Evolutionary conservation across 2,888 invertebrate genomes (phyloP).

Genomic region (Cantharis flavilabris): DNA sequence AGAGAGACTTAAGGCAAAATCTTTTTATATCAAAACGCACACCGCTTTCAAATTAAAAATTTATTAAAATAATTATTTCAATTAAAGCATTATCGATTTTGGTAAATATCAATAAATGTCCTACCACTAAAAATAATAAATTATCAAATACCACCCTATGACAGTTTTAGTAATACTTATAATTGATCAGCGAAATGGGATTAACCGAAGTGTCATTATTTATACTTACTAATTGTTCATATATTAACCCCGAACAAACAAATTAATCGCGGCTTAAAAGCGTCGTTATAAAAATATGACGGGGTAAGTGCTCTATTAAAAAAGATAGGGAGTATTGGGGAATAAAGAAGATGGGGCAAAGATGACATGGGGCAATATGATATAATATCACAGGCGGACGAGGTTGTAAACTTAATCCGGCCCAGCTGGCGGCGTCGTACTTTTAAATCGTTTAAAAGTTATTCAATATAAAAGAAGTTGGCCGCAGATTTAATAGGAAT

Average conservation of each 20-base stretch:
- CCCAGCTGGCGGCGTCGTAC: slow-evolving; percentile 54
- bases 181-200: slow-evolving; percentile 27
- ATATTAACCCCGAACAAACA: slow-evolving; percentile 54
- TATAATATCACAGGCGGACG: slow-evolving; percentile 43
- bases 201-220: slow-evolving; percentile 26
- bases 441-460: slow-evolving; percentile 58
- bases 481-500: slow-evolving; percentile 58
- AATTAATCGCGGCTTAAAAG: slow-evolving; percentile 52
- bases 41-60: not conserved
- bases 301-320: slow-evolving; percentile 42
- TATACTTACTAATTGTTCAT: slow-evolving; percentile 51
- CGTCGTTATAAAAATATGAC: slow-evolving; percentile 53
- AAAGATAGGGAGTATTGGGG: slow-evolving; percentile 31
- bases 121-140: slow-evolving; percentile 20
- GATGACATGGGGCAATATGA: slow-evolving; percentile 36
- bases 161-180: slow-evolving; percentile 28
- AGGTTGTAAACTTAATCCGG: slow-evolving; percentile 56
- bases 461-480: slow-evolving; percentile 58
- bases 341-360: slow-evolving; percentile 32
- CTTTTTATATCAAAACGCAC: not conserved
- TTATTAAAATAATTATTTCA: not conserved
- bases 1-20: not conserved
- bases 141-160: slow-evolving; percentile 25
- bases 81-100: slow-evolving; percentile 1
- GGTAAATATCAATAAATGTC: not conserved